Evolutionary conservation across 2,888 invertebrate genomes (phyloP), one percentile per base, ranked within the genome.

Genomic region (Patella ulyssiponensis): DNA sequence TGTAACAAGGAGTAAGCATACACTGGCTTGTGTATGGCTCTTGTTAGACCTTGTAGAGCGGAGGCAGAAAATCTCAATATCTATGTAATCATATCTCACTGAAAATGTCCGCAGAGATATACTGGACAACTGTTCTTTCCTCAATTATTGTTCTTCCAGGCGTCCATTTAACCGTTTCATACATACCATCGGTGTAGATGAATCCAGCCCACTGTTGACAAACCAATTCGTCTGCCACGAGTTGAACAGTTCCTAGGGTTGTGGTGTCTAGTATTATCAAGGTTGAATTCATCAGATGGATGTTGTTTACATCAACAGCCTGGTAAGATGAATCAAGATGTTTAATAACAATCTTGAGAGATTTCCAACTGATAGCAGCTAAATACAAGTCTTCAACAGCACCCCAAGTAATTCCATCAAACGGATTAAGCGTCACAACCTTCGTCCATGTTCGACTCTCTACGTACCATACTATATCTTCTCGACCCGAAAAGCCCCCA

Each of bases 111-210:
- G 33, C 33, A 33, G 5, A 33, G 5, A 33, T 33, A 4, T 33
- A 33, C 33, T 33, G 33, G 33, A 33, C 33, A 33, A 33, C 4
- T 33, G 33, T 33, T 33, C 33, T 33, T 33, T 33, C 33, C 33
- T 33, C 33, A 0, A 33, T 33, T 33, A 33, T 33, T 33, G 33
- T 33, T 33, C 33, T 33, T 33, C 64, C 64, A 64, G 64, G n/a
- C 12, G 64, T 20, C 64, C 64, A 64, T 12, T 64, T 64, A n/a
- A 64, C 20, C 23, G 64, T 64, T 64, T 64, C 64, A 64, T 64
- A 64, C n/a, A 64, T 23, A 20, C 64, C 64, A 20, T n/a, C 23
- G 20, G 64, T 12, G n/a, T n/a, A 64, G 9, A 64, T 20, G 64
- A 64, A 64, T 20, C 64, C 64, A 64, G n/a, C 64, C 64, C 64